Conservation (phyloP, 1,140 invertebrate genomes). For the Megathymus violae region DNA sequence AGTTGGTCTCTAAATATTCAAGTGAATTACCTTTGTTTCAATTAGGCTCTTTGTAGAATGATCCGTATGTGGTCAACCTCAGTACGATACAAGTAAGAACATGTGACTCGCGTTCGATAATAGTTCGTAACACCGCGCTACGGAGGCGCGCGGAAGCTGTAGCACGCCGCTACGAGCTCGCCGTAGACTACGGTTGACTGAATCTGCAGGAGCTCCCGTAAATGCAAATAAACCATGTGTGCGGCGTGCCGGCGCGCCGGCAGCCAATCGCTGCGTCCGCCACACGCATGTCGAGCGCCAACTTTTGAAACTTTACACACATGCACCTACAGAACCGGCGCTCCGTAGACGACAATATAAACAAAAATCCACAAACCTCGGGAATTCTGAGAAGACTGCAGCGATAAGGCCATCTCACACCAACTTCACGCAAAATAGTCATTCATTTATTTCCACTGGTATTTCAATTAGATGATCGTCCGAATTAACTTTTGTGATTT, state of each 20-base stretch:
- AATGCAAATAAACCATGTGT: slow-evolving; percentile 81
- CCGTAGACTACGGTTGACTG: slow-evolving; percentile 77
- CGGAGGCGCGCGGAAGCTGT: slow-evolving; percentile 55
- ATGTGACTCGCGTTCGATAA: too few relatives aligned
- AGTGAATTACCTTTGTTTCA: too few relatives aligned
- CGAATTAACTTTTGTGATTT: slow-evolving; percentile 20
- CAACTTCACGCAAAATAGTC: slow-evolving; percentile 57
- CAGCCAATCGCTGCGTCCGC: slow-evolving; percentile 65
- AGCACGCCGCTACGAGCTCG: slow-evolving; percentile 63
- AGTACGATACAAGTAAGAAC: too few relatives aligned
- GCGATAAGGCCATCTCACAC: slow-evolving; percentile 81
- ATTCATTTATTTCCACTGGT: slow-evolving; percentile 63
- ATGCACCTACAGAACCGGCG: slow-evolving; percentile 55
- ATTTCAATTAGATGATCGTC: slow-evolving; percentile 14
- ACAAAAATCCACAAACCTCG: slow-evolving; percentile 72
- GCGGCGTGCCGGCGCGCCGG: slow-evolving; percentile 47
- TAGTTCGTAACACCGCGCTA: slow-evolving; percentile 51
- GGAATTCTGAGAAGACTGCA: slow-evolving; percentile 79
- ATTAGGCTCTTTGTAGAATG: too few relatives aligned
- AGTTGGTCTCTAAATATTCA: too few relatives aligned
- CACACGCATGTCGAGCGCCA: slow-evolving; percentile 70
- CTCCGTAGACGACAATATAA: slow-evolving; percentile 33
- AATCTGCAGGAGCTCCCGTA: slow-evolving; percentile 67
- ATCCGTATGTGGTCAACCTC: too few relatives aligned
- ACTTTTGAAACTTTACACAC: slow-evolving; percentile 75